A percentile compares a stretch with the other conserved stretches of the same genome.
Evolutionary conservation across 2,113 vertebrate genomes (phyloP).

Genomic region (Callocephalon fimbriatum): DNA sequence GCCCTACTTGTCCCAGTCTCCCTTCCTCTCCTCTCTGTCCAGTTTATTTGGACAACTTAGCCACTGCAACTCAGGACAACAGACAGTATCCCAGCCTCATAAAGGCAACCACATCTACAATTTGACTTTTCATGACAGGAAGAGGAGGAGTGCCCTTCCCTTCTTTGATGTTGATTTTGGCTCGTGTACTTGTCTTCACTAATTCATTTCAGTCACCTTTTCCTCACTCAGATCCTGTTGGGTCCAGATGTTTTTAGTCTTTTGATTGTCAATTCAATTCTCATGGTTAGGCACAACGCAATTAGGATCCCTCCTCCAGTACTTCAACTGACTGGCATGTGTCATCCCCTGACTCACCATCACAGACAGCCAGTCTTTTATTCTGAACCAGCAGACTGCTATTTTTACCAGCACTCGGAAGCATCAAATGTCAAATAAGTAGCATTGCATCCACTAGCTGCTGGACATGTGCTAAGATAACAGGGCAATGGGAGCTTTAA

Average conservation of each 20-base stretch:
- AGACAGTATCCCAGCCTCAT: neutral
- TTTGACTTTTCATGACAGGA: neutral
- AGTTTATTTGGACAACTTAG: neutral
- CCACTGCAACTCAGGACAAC: neutral
- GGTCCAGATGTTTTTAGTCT: neutral
- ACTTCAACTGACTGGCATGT: conserved; percentile 2
- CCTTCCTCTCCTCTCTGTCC: neutral
- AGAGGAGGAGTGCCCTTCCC: neutral
- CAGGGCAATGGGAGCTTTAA: neutral
- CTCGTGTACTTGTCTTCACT: neutral
- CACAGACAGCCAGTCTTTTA: neutral
- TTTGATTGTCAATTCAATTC: neutral
- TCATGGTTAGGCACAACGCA: neutral
- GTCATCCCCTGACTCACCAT: conserved; percentile 12
- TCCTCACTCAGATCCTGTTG: neutral
- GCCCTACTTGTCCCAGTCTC: neutral
- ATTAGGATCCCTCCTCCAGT: neutral
- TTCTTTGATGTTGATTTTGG: neutral
- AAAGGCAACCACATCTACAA: neutral
- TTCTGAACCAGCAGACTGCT: neutral
- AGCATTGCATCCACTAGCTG: neutral
- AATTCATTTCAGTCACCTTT: neutral
- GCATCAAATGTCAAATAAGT: neutral
- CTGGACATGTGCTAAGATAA: neutral
- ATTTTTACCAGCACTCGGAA: neutral